Conservation (phyloP, 2,113 vertebrate species). For the Chionodraco myersi region DNA sequence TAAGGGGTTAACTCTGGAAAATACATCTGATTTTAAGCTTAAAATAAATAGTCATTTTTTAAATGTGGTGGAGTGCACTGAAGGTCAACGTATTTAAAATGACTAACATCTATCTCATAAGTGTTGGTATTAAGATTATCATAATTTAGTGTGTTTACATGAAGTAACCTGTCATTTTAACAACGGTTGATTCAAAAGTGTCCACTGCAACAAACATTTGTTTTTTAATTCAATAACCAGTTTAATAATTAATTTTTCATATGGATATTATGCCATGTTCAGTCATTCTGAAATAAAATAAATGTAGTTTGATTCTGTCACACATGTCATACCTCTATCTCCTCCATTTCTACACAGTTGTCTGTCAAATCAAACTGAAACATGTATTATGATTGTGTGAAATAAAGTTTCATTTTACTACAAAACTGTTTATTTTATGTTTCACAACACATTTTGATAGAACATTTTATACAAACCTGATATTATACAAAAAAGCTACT, state of each 20-base stretch:
- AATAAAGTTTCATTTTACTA: conserved; percentile 26
- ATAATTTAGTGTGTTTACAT: background rate
- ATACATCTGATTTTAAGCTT: background rate
- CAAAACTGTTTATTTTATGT: conserved; percentile 40
- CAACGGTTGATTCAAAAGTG: background rate
- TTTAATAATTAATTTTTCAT: background rate
- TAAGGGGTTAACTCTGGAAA: background rate
- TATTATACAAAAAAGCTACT: conserved; percentile 46
- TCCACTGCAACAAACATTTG: too few species aligned
- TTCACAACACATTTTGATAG: conserved; percentile 6
- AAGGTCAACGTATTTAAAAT: too few species aligned
- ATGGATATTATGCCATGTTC: background rate
- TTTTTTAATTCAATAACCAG: background rate
- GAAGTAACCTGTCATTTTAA: background rate
- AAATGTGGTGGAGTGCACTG: background rate
- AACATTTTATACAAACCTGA: background rate
- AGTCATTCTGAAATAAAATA: conserved; percentile 30
- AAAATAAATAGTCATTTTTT: background rate
- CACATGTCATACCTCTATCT: too few species aligned
- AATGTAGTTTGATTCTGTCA: background rate
- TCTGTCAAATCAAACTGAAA: too few species aligned
- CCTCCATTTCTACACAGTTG: background rate
- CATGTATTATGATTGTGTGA: background rate
- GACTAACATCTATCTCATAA: conserved; percentile 3
- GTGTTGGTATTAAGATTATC: background rate